A percentile compares a stretch with the other conserved stretches of the same genome.
phyloP scores from a whole-genome alignment of 2,888 invertebrate species.

The Macrophya alboannulata region DNA sequence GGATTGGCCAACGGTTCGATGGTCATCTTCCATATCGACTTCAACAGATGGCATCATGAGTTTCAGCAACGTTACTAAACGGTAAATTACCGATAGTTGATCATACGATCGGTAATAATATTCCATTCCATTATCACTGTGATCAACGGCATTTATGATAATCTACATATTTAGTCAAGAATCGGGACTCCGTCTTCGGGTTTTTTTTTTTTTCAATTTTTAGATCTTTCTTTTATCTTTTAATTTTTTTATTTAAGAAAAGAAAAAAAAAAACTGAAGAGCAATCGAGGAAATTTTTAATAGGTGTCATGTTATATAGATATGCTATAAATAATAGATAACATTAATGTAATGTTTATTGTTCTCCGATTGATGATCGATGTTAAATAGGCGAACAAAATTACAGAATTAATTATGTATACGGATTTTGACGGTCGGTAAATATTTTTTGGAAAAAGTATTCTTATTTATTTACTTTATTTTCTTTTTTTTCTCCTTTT shows the following conservation, averaged over 20 bases:
- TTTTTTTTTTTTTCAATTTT: background rate
- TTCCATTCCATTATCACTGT: slow-evolving; percentile 51
- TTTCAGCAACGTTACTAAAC: slow-evolving; percentile 95
- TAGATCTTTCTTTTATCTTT: background rate
- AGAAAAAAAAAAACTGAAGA: slow-evolving; percentile 2
- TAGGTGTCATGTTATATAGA: background rate
- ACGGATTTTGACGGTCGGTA: background rate
- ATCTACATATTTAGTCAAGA: background rate
- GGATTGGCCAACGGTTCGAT: slow-evolving; percentile 98
- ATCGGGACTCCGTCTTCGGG: background rate
- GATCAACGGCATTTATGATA: slow-evolving; percentile 13
- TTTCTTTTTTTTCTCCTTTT: background rate
- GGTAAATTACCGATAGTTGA: slow-evolving; percentile 10
- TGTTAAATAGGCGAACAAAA: background rate
- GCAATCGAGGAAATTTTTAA: background rate
- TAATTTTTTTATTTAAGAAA: background rate
- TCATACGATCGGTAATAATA: background rate
- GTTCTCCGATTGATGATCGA: background rate
- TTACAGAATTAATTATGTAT: background rate
- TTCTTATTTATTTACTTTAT: too few species aligned
- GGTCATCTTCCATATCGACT: slow-evolving; percentile 99
- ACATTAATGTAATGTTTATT: background rate
- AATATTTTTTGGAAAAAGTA: background rate
- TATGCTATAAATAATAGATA: background rate
- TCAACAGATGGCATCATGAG: slow-evolving; percentile 99